A percentile compares a stretch with the other conserved stretches of the same genome.
Conservation (phyloP, 1,140 invertebrate species). For the Dinothrombium tinctorium region DNA sequence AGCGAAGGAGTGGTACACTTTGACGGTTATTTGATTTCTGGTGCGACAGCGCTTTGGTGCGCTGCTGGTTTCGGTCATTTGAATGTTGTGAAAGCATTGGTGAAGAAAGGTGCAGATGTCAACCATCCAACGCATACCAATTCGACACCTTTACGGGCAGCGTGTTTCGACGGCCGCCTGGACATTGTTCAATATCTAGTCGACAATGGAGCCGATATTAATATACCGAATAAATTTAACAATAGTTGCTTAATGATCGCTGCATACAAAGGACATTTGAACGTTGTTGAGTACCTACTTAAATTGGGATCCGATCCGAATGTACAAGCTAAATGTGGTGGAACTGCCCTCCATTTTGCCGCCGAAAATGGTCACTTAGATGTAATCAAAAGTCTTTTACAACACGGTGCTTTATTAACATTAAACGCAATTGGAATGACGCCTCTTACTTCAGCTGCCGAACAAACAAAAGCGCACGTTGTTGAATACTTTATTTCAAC, state of each 20-base stretch:
- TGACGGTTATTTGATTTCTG: constrained; percentile 85
- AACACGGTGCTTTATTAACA: too few relatives aligned
- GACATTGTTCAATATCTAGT: constrained; percentile 19
- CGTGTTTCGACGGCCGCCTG: constrained; percentile 81
- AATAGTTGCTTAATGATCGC: constrained; percentile 93
- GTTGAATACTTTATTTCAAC: constrained; percentile 70
- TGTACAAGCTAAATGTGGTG: too few relatives aligned
- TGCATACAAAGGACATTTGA: constrained; percentile 73
- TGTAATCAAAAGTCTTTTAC: too few relatives aligned
- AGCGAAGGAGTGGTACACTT: too few relatives aligned
- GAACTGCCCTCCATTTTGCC: constrained; percentile 83
- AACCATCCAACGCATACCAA: constrained; percentile 72
- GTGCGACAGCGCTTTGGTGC: constrained; percentile 78
- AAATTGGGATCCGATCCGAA: constrained; percentile 71
- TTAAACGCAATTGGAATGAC: too few relatives aligned
- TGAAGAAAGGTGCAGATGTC: constrained; percentile 57
- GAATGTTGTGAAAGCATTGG: constrained; percentile 50
- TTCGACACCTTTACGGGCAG: constrained; percentile 64
- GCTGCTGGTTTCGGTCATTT: constrained; percentile 50
- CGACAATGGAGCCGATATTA: constrained; percentile 64
- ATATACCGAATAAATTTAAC: constrained; percentile 66
- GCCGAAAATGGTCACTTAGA: constrained; percentile 79
- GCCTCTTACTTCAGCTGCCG: constrained; percentile 68
- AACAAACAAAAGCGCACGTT: too few relatives aligned
- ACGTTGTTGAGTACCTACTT: constrained; percentile 63